Evolutionary conservation across 2,888 invertebrate genomes (phyloP).

Genomic region (Vesta saturnalis): DNA sequence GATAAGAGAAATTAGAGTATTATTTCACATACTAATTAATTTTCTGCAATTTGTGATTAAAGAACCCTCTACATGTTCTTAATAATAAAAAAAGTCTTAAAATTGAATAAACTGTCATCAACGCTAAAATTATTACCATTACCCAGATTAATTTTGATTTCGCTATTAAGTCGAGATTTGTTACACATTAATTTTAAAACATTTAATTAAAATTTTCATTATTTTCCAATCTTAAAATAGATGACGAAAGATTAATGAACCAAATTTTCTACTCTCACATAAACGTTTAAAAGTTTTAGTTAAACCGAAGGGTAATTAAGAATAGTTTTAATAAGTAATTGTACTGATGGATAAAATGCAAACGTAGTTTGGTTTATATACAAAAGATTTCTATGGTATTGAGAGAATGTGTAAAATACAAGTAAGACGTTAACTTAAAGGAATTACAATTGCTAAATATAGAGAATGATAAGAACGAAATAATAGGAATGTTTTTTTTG

Average conservation of each 20-base stretch:
- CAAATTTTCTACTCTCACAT: not conserved
- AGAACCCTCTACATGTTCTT: too few species aligned
- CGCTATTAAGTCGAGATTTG: not conserved
- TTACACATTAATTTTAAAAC: not conserved
- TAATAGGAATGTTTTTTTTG: not conserved
- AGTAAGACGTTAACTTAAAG: not conserved
- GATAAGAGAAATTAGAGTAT: too few species aligned
- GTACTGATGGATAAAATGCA: too few species aligned
- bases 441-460: not conserved
- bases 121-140: too few species aligned
- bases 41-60: too few species aligned
- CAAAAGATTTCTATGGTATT: too few species aligned
- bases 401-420: too few species aligned
- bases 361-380: too few species aligned
- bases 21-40: too few species aligned
- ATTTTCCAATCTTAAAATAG: constrained; percentile 1
- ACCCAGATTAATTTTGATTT: not conserved
- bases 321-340: not conserved
- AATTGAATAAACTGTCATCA: too few species aligned
- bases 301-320: not conserved
- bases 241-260: not conserved
- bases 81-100: too few species aligned
- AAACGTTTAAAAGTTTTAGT: not conserved
- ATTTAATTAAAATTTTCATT: constrained; percentile 11
- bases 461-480: not conserved